A percentile compares a stretch with the other conserved stretches of the same genome.
Conservation (phyloP, 2,888 invertebrate species). For the Leucophenga montana region DNA sequence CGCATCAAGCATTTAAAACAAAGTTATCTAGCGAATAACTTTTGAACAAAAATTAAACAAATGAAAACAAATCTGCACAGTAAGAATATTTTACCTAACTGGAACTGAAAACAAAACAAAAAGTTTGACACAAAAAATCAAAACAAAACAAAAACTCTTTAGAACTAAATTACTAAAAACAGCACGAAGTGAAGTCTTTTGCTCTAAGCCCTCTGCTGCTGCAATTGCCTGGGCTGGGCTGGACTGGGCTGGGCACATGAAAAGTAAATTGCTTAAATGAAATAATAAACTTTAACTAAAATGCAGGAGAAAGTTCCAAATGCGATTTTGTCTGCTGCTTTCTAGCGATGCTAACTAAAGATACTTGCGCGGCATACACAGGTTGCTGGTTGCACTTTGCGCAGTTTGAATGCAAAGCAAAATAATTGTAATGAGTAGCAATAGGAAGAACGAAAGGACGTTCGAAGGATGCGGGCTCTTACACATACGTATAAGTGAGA, state of each 20-base stretch:
- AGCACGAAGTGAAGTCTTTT: background rate
- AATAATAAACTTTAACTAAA: slow-evolving; percentile 20
- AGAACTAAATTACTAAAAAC: slow-evolving; percentile 4
- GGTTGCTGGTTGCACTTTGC: slow-evolving; percentile 5
- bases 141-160: slow-evolving; percentile 36
- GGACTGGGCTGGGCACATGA: no score
- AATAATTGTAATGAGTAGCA: no score
- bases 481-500: no score
- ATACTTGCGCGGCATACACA: background rate
- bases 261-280: slow-evolving; percentile 6
- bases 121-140: slow-evolving; percentile 28
- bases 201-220: no score
- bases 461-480: no score
- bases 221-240: no score
- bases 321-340: no score
- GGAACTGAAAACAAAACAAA: slow-evolving; percentile 13
- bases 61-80: slow-evolving; percentile 40
- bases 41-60: slow-evolving; percentile 56
- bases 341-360: no score
- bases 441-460: background rate
- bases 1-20: no score
- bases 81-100: slow-evolving; percentile 28
- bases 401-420: background rate
- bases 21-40: slow-evolving; percentile 17
- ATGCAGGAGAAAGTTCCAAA: slow-evolving; percentile 1